Evolutionary conservation across 2,113 vertebrate species (phyloP).

Genomic region (Astatotilapia flaviijosephi): DNA sequence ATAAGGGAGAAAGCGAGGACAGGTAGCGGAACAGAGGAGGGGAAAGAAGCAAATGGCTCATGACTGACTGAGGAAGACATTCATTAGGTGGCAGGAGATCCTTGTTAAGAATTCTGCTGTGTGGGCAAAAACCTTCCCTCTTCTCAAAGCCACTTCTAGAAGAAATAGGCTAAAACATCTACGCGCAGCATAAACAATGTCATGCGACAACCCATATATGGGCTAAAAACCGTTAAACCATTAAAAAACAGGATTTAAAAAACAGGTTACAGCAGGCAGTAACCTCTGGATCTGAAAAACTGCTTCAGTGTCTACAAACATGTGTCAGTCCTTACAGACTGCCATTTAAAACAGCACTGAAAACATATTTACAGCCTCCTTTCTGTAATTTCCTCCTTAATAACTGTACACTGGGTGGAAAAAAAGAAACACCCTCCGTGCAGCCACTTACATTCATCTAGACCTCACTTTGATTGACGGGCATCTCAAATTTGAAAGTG

Average conservation of each 20-base stretch:
- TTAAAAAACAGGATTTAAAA: not conserved
- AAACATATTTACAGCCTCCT: not conserved
- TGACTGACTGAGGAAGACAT: slow-evolving; percentile 24
- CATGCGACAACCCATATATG: not conserved
- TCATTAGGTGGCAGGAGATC: slow-evolving; percentile 22
- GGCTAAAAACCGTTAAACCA: rapidly evolving
- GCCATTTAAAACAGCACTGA: not conserved
- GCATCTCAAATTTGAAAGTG: not conserved
- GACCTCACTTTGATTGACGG: not conserved
- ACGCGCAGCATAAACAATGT: not conserved
- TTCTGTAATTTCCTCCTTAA: not conserved
- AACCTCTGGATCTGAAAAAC: not conserved
- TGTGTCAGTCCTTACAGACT: not conserved
- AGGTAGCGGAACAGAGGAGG: not conserved
- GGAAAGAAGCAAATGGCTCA: not conserved
- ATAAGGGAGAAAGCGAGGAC: not conserved
- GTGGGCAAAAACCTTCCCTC: not conserved
- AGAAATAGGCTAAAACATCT: not conserved
- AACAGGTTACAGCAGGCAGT: not conserved
- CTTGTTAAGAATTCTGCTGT: slow-evolving; percentile 25
- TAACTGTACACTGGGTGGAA: not conserved
- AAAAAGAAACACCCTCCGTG: not conserved
- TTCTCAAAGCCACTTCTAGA: not conserved
- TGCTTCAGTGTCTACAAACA: not conserved
- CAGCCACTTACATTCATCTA: not conserved